A percentile compares a stretch with the other conserved stretches of the same genome.
These are phyloP conservation scores for Eurystomus glaucurus DNA, from an alignment of 2,797 vertebrate genomes.

Conservation along the genomic window DNA sequence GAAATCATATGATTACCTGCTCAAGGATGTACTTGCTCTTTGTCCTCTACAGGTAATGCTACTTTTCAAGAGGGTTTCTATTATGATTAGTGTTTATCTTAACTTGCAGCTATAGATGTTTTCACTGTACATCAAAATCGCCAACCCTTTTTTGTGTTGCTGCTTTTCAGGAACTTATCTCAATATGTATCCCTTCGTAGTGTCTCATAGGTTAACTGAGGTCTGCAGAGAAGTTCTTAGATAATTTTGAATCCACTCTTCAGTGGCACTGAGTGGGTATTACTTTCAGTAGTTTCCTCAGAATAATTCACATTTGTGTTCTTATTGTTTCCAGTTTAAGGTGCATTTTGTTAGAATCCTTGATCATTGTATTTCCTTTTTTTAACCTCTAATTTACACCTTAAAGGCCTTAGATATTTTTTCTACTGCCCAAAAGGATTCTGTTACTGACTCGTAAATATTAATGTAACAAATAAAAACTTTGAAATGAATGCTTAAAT, in stretches of 20 bases:
- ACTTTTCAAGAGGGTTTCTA: not conserved
- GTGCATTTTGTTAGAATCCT: not conserved
- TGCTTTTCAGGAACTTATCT: not conserved
- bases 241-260: not conserved
- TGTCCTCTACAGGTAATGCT: not conserved
- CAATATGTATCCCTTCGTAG: accelerated
- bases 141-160: not conserved
- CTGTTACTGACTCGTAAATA: not conserved
- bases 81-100: not conserved
- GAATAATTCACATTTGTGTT: not conserved
- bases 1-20: not conserved
- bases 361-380: not conserved
- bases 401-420: not conserved
- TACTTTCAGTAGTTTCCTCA: not conserved
- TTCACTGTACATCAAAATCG: not conserved
- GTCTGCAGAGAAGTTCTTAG: not conserved
- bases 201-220: not conserved
- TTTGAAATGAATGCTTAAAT: not conserved
- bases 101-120: not conserved
- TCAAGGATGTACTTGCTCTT: not conserved
- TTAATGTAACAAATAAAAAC: not conserved
- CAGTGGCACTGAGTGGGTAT: not conserved
- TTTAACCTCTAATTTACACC: not conserved
- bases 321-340: not conserved
- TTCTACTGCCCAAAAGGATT: not conserved